Base-by-base conservation (phyloP, 2,113 vertebrate species). In the Pachypanchax playfairii region DNA sequence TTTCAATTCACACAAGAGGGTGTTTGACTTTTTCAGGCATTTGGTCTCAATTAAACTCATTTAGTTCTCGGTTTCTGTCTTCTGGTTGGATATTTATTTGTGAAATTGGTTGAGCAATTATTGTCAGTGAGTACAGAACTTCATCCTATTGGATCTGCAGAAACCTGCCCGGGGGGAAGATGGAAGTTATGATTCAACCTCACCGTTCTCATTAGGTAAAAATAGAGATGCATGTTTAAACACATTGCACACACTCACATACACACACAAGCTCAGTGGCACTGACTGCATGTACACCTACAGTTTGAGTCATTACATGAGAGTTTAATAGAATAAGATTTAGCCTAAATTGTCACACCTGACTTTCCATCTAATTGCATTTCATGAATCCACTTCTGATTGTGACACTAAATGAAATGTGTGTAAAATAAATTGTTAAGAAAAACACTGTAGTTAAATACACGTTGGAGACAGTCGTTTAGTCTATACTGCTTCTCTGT, bases 391-490 rank as follows among this genome's bases (percentile, higher is more conserved):
- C 24, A 56, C 33, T n/a, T 43, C 29, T 47, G 9, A 47, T 70
- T 80, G 65, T 65, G 7, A 17, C 41, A 42, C 24, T 74, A 42
- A 71, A 66, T 62, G 20, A 68, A 64, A 69, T 41, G 22, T 59
- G 35, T 72, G 24, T 26, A 12, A 57, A 20, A 74, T 67, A 70
- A 78, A 82, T 58, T 25, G 26, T 42, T 48, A 33, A 38, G 43
- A 55, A 44, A 51, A 63, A 72, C 66, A 53, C 15, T 47, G 36
- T 44, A 31, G n/a, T 47, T 70, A 57, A 79, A 42, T 76, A 64
- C 52, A 72, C 49, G 59, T 21, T 79, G 44, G 49, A 72, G 51
- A 31, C 64, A 75, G 51, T 75, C 77, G 75, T 81, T 85, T 79
- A 72, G 75, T 83, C 75, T 77, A 22, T 36, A 14, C 29, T 52